Evolutionary conservation across 2,797 vertebrate species (phyloP).

Genomic region (Onychomys torridus): DNA sequence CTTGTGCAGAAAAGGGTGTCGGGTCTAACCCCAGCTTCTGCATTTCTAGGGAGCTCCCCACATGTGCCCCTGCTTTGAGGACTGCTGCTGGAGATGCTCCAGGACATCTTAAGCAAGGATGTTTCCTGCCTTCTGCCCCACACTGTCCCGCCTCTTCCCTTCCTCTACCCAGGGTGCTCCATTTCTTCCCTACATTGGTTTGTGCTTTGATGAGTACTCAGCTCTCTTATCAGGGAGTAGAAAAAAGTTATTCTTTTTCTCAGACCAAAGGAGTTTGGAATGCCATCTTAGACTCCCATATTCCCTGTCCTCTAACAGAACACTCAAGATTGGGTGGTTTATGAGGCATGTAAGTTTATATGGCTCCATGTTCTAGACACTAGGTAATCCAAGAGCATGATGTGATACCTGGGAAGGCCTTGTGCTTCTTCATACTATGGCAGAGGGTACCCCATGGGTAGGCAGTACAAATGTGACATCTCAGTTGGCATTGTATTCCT

Average conservation of each 20-base stretch:
- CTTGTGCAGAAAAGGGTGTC: no score
- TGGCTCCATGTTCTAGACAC: not conserved
- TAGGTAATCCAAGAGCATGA: not conserved
- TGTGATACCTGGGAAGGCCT: not conserved
- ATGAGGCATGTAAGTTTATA: not conserved
- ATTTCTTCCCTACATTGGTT: not conserved
- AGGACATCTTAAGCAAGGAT: not conserved
- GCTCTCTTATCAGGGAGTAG: not conserved
- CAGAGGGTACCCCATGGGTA: not conserved
- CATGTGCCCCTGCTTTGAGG: not conserved
- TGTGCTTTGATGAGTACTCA: not conserved
- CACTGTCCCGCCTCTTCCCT: not conserved
- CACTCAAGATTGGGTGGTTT: not conserved
- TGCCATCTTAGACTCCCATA: not conserved
- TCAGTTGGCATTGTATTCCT: not conserved
- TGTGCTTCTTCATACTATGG: no score
- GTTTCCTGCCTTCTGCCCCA: not conserved
- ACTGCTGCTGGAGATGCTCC: no score
- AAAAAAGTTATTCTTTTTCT: not conserved
- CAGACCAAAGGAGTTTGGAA: not conserved
- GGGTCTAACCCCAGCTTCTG: fast-evolving
- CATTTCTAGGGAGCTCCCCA: not conserved
- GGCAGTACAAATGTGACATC: not conserved
- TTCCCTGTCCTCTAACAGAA: no score
- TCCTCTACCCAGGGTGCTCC: not conserved